Evolutionary conservation across 2,797 vertebrate genomes (phyloP), one percentile per base, ranked within the genome.

Genomic region (Myoxocephalus aenaeus): DNA sequence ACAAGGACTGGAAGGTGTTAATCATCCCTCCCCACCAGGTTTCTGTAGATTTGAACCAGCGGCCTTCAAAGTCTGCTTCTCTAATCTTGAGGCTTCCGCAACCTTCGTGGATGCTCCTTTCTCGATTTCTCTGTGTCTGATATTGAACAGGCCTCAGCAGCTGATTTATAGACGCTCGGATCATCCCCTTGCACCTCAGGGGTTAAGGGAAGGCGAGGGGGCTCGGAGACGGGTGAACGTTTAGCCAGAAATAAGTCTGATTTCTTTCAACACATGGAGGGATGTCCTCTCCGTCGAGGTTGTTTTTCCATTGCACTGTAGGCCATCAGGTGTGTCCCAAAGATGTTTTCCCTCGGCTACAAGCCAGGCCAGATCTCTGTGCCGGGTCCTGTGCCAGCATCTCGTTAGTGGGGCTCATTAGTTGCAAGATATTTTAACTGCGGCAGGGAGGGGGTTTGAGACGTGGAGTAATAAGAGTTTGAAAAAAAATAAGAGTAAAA

Each of bases 211-310:
- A 88, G 89, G 83, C 61, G 78, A 87, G 87, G 83, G 87, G 83
- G 73, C 86, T 87, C 53, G 14, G 73, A 85, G 89, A 78, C 67
- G 38, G 72, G 66, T 70, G 85, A 91, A 83, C 73, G 70, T 89
- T 93, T 91, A 91, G 87, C 90, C 90, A 87, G 85, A 87, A 85
- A 87, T 84, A 89, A 87, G 87, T 90, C 90, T 40, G 77, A 87
- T 86, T 90, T 91, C 86, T 91, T 88, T 92, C 89, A 86, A 79
- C 90, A 89, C 90, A 79, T 70, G 88, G 73, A 56, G 81, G 87
- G 86, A 91, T 84, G 81, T 90, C 87, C 81, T 86, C 76, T 71
- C 79, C 20, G 4, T 14, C 79, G 71, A 77, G 77, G 42, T 48
- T 77, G 56, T 73, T 74, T 83, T 82, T 13, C 40, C 54, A 32